Evolutionary conservation across 1,140 invertebrate species (phyloP).

Genomic region (Hyles euphorbiae): DNA sequence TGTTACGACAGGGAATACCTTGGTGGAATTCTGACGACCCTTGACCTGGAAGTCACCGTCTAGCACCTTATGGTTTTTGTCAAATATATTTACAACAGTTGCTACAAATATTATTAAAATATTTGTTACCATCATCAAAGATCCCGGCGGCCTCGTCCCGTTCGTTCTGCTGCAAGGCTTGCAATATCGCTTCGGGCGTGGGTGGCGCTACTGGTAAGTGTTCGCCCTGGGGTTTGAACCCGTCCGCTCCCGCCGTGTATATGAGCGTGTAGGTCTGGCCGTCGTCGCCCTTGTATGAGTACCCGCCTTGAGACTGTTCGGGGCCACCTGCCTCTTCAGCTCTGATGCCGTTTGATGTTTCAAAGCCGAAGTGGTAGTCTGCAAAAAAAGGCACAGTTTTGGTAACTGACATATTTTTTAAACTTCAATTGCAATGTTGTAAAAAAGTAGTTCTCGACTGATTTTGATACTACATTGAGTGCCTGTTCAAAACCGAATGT

Average conservation of each 20-base stretch:
- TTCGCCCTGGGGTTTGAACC: slow-evolving; percentile 83
- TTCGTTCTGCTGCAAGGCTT: slow-evolving; percentile 53
- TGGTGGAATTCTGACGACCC: no score
- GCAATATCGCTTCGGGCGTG: slow-evolving; percentile 76
- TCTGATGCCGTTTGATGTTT: slow-evolving; percentile 57
- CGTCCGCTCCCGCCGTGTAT: slow-evolving; percentile 87
- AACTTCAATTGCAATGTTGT: no score
- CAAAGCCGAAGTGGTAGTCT: slow-evolving; percentile 57
- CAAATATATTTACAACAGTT: no score
- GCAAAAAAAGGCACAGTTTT: slow-evolving; percentile 12
- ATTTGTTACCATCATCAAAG: slow-evolving; percentile 59
- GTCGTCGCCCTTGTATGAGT: slow-evolving; percentile 77
- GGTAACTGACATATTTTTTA: no score
- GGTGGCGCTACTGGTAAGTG: slow-evolving; percentile 87
- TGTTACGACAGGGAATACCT: no score
- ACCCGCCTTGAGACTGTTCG: slow-evolving; percentile 39
- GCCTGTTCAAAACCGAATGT: no score
- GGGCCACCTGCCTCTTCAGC: slow-evolving; percentile 46
- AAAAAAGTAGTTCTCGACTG: no score
- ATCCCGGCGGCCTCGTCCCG: slow-evolving; percentile 61
- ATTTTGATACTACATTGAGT: no score
- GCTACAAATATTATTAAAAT: slow-evolving; percentile 5
- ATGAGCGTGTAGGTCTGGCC: slow-evolving; percentile 81
- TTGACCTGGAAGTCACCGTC: no score
- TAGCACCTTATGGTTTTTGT: no score